A percentile compares a stretch with the other conserved stretches of the same genome.
Evolutionary conservation across 2,113 vertebrate genomes (phyloP).

Genomic region (Epinephelus cyanopodus): DNA sequence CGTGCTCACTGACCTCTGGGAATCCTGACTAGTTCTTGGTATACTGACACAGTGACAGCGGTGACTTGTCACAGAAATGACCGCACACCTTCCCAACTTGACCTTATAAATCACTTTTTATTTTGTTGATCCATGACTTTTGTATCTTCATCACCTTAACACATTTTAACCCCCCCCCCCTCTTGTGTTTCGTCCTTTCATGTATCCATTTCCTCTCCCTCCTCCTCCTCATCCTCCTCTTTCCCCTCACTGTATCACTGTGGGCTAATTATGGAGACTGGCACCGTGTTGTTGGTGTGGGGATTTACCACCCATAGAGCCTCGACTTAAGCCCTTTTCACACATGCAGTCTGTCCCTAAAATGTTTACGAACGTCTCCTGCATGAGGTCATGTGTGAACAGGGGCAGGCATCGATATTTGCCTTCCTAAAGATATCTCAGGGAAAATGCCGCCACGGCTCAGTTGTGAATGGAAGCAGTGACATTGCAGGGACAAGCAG

Average conservation of each 20-base stretch:
- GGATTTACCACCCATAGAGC: slow-evolving; percentile 59
- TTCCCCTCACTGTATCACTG: slow-evolving; percentile 5
- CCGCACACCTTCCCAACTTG: not conserved
- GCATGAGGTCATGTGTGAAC: too few species aligned
- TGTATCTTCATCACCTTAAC: not conserved
- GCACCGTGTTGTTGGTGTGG: slow-evolving; percentile 61
- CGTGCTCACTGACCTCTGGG: slow-evolving; percentile 59
- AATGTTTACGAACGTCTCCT: too few species aligned
- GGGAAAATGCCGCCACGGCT: too few species aligned
- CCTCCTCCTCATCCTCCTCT: too few species aligned
- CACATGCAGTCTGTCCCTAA: too few species aligned
- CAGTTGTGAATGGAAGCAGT: too few species aligned
- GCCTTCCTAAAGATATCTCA: too few species aligned
- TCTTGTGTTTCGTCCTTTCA: not conserved
- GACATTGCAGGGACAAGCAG: too few species aligned
- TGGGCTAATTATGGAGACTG: slow-evolving; percentile 67
- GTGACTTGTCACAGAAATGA: not conserved
- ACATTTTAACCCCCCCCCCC: not conserved
- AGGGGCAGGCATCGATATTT: too few species aligned
- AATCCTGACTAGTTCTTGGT: slow-evolving; percentile 47
- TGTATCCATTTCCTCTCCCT: slow-evolving; percentile 19
- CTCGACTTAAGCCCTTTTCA: not conserved
- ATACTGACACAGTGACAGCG: slow-evolving; percentile 29
- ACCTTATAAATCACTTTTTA: not conserved
- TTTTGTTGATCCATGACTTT: not conserved